Percentiles rank a stretch among this genome's conserved stretches.
phyloP scores from a whole-genome alignment of 1,140 invertebrate species.

The Nebria ingens region DNA sequence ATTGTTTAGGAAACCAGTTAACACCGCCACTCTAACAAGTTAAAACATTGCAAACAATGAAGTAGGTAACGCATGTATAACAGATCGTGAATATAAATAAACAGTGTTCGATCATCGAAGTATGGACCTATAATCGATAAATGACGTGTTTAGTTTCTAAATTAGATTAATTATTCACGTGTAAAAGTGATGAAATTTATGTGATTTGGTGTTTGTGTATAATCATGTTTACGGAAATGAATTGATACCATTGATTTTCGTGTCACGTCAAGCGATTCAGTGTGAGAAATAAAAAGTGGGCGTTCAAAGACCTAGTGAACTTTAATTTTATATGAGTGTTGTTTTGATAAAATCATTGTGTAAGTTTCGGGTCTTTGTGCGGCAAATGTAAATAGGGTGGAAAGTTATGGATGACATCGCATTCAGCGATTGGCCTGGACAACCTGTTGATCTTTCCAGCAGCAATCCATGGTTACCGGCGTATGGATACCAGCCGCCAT shows the following conservation, averaged over 20 bases:
- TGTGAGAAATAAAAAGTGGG: too few species aligned
- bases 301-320: background rate
- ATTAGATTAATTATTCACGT: background rate
- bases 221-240: background rate
- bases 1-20: background rate
- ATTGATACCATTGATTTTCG: background rate
- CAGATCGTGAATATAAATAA: background rate
- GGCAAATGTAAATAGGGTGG: background rate
- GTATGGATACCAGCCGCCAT: slow-evolving; percentile 49
- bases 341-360: too few species aligned
- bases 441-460: slow-evolving; percentile 36
- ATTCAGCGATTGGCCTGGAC: slow-evolving; percentile 52
- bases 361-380: slow-evolving; percentile 1
- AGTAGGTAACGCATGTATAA: background rate
- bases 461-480: slow-evolving; percentile 54
- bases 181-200: background rate
- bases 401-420: slow-evolving; percentile 44
- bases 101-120: background rate
- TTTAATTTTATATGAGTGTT: background rate
- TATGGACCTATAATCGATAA: background rate
- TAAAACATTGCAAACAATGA: background rate
- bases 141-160: too few species aligned
- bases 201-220: background rate
- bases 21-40: background rate
- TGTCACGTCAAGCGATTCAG: background rate